Conservation (phyloP, 2,113 vertebrate species). For the Tretioscincus oriximinensis region DNA sequence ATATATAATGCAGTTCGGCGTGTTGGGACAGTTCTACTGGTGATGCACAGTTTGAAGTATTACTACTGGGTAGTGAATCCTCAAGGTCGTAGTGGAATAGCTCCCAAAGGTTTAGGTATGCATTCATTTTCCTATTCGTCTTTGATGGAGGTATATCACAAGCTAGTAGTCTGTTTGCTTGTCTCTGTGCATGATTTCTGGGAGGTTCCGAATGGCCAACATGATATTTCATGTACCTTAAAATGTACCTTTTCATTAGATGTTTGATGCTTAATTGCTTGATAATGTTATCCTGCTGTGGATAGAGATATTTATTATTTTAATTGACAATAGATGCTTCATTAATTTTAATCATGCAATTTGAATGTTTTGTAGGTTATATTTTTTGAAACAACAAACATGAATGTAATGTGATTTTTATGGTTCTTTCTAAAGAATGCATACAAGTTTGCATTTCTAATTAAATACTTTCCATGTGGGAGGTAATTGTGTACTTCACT, state of each 20-base stretch:
- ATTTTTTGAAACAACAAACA: background rate
- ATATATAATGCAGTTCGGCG: conserved; percentile 94
- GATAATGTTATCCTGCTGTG: too few species aligned
- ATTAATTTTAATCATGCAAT: too few species aligned
- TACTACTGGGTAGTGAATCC: conserved; percentile 97
- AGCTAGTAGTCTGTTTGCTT: background rate
- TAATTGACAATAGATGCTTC: too few species aligned
- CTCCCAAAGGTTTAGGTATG: conserved; percentile 89
- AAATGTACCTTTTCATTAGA: too few species aligned
- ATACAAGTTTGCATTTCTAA: background rate
- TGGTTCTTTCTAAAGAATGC: background rate
- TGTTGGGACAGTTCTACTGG: conserved; percentile 91
- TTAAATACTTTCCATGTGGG: background rate
- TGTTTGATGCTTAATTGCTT: too few species aligned
- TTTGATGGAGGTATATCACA: background rate
- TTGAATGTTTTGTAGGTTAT: background rate
- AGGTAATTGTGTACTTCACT: background rate
- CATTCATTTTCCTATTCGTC: background rate
- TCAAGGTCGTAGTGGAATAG: conserved; percentile 91
- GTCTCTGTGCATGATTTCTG: background rate
- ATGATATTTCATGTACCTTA: too few species aligned
- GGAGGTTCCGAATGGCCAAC: too few species aligned
- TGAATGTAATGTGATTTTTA: background rate
- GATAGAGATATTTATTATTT: too few species aligned
- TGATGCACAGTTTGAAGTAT: conserved; percentile 95